Evolutionary conservation across 1,140 invertebrate genomes (phyloP), one percentile per base, ranked within the genome.

Genomic region (Drosophila ambigua): DNA sequence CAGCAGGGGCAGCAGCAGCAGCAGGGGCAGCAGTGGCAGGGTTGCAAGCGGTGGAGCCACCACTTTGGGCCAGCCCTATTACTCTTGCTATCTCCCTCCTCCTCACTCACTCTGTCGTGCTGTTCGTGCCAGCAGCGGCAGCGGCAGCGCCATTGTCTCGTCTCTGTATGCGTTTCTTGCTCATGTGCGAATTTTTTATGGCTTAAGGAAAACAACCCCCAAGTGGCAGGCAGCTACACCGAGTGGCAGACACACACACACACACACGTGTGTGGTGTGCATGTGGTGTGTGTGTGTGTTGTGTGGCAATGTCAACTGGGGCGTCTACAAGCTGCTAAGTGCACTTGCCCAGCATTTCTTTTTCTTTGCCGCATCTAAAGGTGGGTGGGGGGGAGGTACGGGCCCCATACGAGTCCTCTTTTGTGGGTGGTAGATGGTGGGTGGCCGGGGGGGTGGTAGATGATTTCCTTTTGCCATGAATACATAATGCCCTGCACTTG

Each of bases 311-410:
- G 82, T 87, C 82, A 87, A 87, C 83, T 88, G 83, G 78, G 82
- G 83, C 83, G 82, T 77, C 83, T 88, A 83, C 83, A 88, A 79
- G 82, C 82, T 79, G 82, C 82, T 85, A 85, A 87, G 83, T 87
- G 82, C 82, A 87, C 83, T 87, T 82, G 79, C 83, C 83, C 83
- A 79, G 67, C 68, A 66, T 84, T 82, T 87, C 83, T 58, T 78
- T 68, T 54, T 46, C 52, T 72, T 63, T 59, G 52, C 16, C 57
- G 46, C 54, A 8, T 39, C 35, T 5, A 39, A 39, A 2, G 11
- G 11, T 11, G 35, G 35, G 0, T 0, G 4, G 35, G 11, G 35
- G 35, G 4, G 6, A 5, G 28, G 46, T 31, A 23, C 39, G 39
- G 26, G 15, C 39, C 73, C 23, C 28, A 50, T 53, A 41, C n/a